These are phyloP conservation scores for Sinocyclocheilus grahami DNA, from an alignment of 2,113 vertebrate species.

Conservation along the genomic window DNA sequence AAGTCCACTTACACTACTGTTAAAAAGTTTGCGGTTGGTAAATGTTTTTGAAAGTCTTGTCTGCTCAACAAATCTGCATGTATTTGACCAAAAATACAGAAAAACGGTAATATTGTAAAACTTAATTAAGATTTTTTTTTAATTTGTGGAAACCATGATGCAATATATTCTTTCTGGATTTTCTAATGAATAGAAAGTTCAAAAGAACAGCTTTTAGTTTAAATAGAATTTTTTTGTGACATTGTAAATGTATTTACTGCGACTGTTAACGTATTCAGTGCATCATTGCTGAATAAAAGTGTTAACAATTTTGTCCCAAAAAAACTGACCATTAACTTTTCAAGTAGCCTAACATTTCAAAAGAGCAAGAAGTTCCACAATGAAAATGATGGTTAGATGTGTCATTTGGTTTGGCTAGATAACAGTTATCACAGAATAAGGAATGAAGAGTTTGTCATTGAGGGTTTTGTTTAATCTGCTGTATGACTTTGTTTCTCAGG, in stretches of 20 bases:
- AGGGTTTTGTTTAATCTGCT: slow-evolving; percentile 10
- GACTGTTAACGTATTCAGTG: background rate
- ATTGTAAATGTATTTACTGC: background rate
- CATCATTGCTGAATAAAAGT: background rate
- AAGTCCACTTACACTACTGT: background rate
- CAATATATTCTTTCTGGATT: background rate
- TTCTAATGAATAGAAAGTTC: background rate
- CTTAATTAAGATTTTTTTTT: too few relatives aligned
- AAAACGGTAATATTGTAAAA: background rate
- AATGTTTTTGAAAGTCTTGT: background rate
- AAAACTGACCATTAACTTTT: background rate
- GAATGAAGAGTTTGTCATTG: slow-evolving; percentile 13
- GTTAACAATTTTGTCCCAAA: background rate
- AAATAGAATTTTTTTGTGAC: background rate
- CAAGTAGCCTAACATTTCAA: background rate
- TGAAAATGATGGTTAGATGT: background rate
- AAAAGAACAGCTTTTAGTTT: background rate
- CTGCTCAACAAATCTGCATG: background rate
- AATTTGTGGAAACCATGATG: background rate
- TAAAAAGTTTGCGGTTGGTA: background rate
- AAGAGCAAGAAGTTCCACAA: background rate
- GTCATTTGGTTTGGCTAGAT: background rate
- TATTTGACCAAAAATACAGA: background rate
- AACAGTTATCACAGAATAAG: background rate
- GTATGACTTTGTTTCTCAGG: slow-evolving; percentile 65